Percentiles rank a stretch among this genome's conserved stretches.
These are phyloP conservation scores for Oenanthe melanoleuca DNA, from an alignment of 2,113 vertebrate species.

Conservation along the genomic window DNA sequence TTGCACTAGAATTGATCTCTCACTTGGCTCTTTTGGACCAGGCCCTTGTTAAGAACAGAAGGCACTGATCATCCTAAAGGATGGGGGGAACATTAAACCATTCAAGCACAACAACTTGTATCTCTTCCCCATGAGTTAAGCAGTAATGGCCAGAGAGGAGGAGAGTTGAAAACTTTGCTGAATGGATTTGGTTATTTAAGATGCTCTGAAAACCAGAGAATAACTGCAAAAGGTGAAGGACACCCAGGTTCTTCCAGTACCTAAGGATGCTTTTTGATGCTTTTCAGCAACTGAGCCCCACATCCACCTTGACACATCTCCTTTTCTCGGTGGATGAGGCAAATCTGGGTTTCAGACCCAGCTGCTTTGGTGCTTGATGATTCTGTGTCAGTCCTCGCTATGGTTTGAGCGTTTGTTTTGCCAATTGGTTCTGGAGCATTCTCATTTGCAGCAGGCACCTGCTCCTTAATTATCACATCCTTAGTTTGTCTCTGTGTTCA, in stretches of 20 bases:
- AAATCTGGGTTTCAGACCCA: neutral
- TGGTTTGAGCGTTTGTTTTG: neutral
- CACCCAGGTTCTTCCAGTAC: neutral
- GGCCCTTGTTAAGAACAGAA: slow-evolving; percentile 43
- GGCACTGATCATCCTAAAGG: neutral
- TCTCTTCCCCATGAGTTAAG: neutral
- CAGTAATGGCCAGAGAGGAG: neutral
- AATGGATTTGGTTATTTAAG: neutral
- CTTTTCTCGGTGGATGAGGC: neutral
- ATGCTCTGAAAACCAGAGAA: neutral
- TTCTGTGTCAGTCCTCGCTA: neutral
- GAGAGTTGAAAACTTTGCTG: neutral
- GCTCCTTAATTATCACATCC: slow-evolving; percentile 62
- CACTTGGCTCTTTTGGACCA: neutral
- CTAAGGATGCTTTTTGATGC: neutral
- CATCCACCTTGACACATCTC: neutral
- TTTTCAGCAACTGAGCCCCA: neutral
- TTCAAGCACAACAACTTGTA: neutral
- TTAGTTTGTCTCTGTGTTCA: neutral
- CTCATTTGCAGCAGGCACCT: slow-evolving; percentile 71
- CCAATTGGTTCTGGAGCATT: slow-evolving; percentile 10
- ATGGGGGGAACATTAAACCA: neutral
- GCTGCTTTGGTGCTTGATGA: neutral
- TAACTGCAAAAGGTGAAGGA: neutral
- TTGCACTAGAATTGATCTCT: neutral